Evolutionary conservation across 2,797 vertebrate species (phyloP).

Genomic region (Aythya fuligula): DNA sequence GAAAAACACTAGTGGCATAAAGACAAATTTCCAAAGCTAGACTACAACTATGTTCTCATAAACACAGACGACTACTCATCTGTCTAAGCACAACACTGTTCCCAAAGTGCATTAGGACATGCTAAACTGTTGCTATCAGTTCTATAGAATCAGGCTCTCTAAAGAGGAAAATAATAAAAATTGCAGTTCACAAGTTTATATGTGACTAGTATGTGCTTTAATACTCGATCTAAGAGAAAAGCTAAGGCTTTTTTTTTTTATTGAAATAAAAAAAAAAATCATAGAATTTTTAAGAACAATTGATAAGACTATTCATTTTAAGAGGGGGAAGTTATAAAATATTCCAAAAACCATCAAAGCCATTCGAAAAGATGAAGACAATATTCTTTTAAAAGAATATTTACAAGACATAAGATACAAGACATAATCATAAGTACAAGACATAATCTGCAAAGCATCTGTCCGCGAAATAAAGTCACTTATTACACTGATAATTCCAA

Average conservation of each 20-base stretch:
- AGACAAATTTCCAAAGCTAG: conserved; percentile 63
- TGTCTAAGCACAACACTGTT: conserved; percentile 66
- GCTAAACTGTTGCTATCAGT: conserved; percentile 75
- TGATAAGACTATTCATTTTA: conserved; percentile 27
- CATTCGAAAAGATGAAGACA: conserved; percentile 24
- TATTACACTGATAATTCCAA: conserved; percentile 52
- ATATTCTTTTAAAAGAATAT: conserved; percentile 30
- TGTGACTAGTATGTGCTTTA: conserved; percentile 70
- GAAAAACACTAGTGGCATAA: conserved; percentile 63
- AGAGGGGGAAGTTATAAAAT: conserved; percentile 50
- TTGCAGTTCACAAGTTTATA: conserved; percentile 74
- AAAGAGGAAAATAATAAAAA: conserved; percentile 73
- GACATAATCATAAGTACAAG: too few species aligned
- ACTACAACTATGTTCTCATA: conserved; percentile 67
- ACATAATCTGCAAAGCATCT: conserved; percentile 40
- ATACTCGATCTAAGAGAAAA: conserved; percentile 60
- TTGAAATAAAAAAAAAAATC: conserved; percentile 53
- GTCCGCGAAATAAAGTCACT: conserved; percentile 47
- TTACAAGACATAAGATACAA: too few species aligned
- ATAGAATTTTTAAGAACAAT: conserved; percentile 37
- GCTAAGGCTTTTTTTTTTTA: background rate
- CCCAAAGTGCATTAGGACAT: conserved; percentile 58
- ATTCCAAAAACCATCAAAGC: conserved; percentile 46
- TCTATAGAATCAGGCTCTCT: conserved; percentile 63
- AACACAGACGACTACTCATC: conserved; percentile 52